Base-by-base conservation (phyloP, 1,140 invertebrate genomes). In the Berghia stephanieae region DNA sequence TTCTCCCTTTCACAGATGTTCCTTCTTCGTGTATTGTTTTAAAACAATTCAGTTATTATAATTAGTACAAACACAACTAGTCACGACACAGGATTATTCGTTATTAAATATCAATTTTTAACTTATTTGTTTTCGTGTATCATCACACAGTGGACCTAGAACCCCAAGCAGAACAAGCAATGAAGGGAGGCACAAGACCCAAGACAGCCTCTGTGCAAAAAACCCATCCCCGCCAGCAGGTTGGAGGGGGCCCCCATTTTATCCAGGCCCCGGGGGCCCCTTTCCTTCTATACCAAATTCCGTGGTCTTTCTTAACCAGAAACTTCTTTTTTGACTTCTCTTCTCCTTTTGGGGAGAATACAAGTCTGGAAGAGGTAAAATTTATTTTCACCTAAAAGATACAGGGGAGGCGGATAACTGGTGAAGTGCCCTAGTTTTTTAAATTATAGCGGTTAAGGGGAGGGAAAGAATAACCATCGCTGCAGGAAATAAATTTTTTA, bases 211-310 rank as follows among this genome's bases (percentile, higher is more conserved):
- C 55, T 1, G 34, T 74, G 8, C 75, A 80, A 18, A 55, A 75
- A 24, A 60, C 70, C 75, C 10, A 74, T 76, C 21, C 68, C 5
- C 24, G 72, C 74, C 40, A 79, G 77, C 49, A 55, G 76, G 4
- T 38, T 13, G 5, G 75, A 69, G 34, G 81, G 80, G 72, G 92
- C 95, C 75, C 95, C 95, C 57, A 96, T 97, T 93, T 98, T 98
- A 95, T 88, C 95, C 96, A 60, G 96, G 96, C 18, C 96, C 97
- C 21, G 95, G 96, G 27, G 93, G 96, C 82, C 97, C 98, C 34
- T 96, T 98, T 99, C 90, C 93, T 98, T 81, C 99, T 99, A 88
- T 98, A 98, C 40, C 98, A 99, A 91, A 99, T 99, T 90, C 95
- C 97, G 83, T 99, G 98, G 98, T 99, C 98, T 4, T 96, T 96